A percentile compares a stretch with the other conserved stretches of the same genome.
phyloP scores from a whole-genome alignment of 37 sponge, comb jelly and placozoan genomes.

The Haliclona indistincta region DNA sequence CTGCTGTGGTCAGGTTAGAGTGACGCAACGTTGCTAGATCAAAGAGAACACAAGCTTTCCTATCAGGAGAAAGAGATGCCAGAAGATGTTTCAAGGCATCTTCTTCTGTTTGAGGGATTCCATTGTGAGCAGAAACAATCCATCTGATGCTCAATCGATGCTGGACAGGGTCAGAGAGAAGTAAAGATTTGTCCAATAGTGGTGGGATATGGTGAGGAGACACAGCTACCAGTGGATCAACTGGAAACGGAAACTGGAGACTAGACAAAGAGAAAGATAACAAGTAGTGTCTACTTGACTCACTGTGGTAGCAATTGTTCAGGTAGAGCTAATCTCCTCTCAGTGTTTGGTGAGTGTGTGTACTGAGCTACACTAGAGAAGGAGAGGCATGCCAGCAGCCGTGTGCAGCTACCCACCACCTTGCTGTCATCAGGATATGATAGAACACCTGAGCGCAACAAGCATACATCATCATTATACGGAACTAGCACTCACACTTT shows the following conservation, averaged over 20 bases:
- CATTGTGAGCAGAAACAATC: too few relatives aligned
- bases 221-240: conserved; percentile 17
- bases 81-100: too few relatives aligned
- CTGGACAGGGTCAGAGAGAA: conserved; percentile 34
- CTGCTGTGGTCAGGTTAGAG: too few relatives aligned
- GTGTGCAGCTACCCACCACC: background rate
- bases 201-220: conserved; percentile 27
- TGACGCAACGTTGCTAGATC: too few relatives aligned
- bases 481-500: background rate
- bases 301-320: conserved; percentile 26
- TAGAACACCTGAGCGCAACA: background rate
- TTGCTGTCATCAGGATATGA: background rate
- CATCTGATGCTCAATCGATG: too few relatives aligned
- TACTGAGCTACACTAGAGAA: conserved; percentile 29
- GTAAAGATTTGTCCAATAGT: conserved; percentile 23
- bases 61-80: too few relatives aligned
- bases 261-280: conserved; percentile 11
- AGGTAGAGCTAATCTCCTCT: conserved; percentile 29
- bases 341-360: conserved; percentile 6
- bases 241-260: conserved; percentile 62
- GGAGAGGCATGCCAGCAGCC: conserved; percentile 32
- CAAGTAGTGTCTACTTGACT: background rate
- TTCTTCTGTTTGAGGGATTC: too few relatives aligned
- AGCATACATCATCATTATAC: background rate
- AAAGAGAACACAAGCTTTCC: too few relatives aligned